These are phyloP conservation scores for Scyliorhinus canicula DNA, from an alignment of 2,797 vertebrate genomes.

Conservation along the genomic window DNA sequence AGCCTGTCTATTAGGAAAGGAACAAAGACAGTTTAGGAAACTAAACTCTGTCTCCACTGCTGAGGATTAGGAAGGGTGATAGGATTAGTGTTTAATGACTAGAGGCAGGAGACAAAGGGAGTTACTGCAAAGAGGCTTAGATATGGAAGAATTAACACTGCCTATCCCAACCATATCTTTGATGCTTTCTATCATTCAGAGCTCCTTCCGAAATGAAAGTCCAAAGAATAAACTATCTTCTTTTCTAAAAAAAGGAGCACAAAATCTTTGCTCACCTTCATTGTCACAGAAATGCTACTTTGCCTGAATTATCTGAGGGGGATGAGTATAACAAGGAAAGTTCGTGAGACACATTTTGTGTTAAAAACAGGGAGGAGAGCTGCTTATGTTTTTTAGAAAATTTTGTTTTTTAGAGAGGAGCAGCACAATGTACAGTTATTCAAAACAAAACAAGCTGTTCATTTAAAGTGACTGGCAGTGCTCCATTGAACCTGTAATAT, in stretches of 20 bases:
- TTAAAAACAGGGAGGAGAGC: background rate
- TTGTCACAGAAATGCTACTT: background rate
- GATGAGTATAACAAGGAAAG: background rate
- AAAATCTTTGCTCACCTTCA: background rate
- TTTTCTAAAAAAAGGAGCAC: background rate
- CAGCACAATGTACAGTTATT: background rate
- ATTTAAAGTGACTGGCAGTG: background rate
- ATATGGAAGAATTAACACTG: constrained; percentile 99
- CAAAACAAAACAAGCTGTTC: background rate
- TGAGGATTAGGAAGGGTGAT: constrained; percentile 96
- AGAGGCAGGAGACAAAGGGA: constrained; percentile 98
- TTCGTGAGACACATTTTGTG: background rate
- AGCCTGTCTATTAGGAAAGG: constrained; percentile 70
- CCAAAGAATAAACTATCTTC: constrained; percentile 36
- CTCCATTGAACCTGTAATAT: background rate
- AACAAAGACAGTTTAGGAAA: constrained; percentile 78
- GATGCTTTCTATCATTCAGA: constrained; percentile 66
- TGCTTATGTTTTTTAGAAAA: background rate
- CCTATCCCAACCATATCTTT: constrained; percentile 68
- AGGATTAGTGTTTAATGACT: constrained; percentile 99
- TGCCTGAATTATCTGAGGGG: background rate
- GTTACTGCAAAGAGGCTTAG: constrained; percentile 99
- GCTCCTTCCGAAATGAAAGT: constrained; percentile 48
- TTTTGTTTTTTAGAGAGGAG: no score
- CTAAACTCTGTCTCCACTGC: constrained; percentile 82